These are phyloP conservation scores for Montipora cactus DNA, from an alignment of 64 coral and sea anemone species.

Conservation along the genomic window DNA sequence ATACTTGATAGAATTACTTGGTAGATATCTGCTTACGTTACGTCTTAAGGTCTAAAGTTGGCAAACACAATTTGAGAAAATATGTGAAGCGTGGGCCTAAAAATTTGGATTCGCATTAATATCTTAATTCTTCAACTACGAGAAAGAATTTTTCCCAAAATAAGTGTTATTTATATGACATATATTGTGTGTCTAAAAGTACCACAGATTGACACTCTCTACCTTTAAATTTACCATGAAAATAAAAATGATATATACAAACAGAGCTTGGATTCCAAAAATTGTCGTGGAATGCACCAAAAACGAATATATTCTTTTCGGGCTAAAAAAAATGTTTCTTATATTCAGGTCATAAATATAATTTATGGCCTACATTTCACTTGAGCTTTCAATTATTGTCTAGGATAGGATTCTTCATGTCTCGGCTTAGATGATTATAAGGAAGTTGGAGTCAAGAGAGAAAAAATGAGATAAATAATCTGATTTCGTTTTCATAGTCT, in stretches of 20 bases:
- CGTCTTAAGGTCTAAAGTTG: neutral
- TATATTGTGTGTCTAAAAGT: neutral
- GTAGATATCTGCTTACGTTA: neutral
- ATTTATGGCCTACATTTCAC: neutral
- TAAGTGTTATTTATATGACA: neutral
- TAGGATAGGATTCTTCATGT: neutral
- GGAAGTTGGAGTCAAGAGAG: neutral
- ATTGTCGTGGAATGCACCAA: neutral
- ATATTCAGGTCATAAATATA: neutral
- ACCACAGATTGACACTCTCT: neutral
- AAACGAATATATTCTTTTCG: neutral
- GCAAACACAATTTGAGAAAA: neutral
- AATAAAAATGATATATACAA: neutral
- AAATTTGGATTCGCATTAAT: neutral
- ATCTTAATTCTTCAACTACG: neutral
- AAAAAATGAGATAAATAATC: neutral
- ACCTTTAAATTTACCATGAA: neutral
- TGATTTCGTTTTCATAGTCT: neutral
- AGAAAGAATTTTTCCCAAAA: conserved; percentile 1
- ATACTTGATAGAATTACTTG: neutral
- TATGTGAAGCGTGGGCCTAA: neutral
- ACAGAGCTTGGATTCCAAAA: neutral
- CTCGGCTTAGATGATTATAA: too few species aligned
- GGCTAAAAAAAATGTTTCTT: neutral
- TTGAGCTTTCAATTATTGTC: neutral